Base-by-base conservation (phyloP, 1,140 invertebrate genomes). In the Drosophila nigrodunni region DNA sequence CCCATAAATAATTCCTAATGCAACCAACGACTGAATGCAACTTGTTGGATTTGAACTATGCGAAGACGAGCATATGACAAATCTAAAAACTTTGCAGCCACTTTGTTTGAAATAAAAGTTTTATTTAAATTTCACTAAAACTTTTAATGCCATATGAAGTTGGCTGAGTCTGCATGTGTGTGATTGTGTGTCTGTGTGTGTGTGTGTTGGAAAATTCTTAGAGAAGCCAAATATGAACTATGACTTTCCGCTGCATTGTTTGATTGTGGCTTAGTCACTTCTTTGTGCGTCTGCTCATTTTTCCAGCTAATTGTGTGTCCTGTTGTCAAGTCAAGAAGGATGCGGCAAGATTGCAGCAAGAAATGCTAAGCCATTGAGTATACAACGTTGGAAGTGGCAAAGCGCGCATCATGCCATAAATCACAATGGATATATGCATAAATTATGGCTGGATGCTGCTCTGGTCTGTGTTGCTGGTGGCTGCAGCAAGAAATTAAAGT, bases 361-460 rank as follows among this genome's bases (percentile, higher is more conserved):
- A 74, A 77, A 78, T 50, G 73, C 85, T 83, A 78, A 89, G 77
- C 85, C 77, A 68, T 69, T 80, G 64, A 59, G 68, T 57, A 88
- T 59, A 83, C 39, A 35, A 18, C 7, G 57, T 30, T 25, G 50
- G 9, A n/a, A 35, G 3, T 41, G 52, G 34, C 10, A 37, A 1
- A 34, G 55, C 57, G 55, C 18, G 70, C 70, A 77, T 44, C 54
- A 77, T 75, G 68, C 69, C 77, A 80, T 88, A 88, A 89, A 88
- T 88, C 80, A 89, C 77, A 78, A 85, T 89, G 80, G 85, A 88
- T 88, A 80, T 75, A 88, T 88, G 83, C 83, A 88, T 88, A 88
- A 88, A 88, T 88, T 88, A 89, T 89, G 57, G 77, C 82, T 64
- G 18, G 66, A 66, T 52, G 44, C 54, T 15, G 25, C 54, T 58